Conservation (phyloP, 2,113 vertebrate species). For the Alaudala cheleensis region DNA sequence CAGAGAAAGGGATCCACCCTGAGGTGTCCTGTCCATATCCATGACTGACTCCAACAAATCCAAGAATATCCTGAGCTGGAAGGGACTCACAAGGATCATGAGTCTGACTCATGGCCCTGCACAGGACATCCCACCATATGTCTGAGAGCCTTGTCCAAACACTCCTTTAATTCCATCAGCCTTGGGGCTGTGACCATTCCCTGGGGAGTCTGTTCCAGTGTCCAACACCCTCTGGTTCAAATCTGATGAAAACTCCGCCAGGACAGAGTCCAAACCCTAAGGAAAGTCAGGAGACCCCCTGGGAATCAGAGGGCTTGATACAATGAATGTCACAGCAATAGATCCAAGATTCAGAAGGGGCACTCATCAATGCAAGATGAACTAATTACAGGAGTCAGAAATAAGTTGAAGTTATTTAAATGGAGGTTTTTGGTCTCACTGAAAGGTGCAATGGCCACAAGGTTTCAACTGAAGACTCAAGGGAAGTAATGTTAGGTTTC, state of each 20-base stretch:
- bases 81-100: neutral
- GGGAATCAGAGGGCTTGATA: neutral
- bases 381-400: neutral
- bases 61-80: neutral
- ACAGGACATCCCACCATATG: neutral
- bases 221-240: neutral
- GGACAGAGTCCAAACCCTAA: neutral
- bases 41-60: neutral
- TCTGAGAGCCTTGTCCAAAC: neutral
- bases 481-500: neutral
- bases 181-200: neutral
- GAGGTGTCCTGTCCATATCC: neutral
- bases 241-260: neutral
- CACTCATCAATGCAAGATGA: neutral
- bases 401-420: neutral
- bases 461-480: neutral
- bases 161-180: neutral
- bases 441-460: neutral
- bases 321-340: neutral
- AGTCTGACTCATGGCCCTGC: neutral
- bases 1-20: neutral
- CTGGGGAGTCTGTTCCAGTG: neutral
- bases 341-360: neutral
- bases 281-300: neutral
- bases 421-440: fast-evolving